Evolutionary conservation across 1,140 invertebrate species (phyloP).

Genomic region (Drosophila setifemur): DNA sequence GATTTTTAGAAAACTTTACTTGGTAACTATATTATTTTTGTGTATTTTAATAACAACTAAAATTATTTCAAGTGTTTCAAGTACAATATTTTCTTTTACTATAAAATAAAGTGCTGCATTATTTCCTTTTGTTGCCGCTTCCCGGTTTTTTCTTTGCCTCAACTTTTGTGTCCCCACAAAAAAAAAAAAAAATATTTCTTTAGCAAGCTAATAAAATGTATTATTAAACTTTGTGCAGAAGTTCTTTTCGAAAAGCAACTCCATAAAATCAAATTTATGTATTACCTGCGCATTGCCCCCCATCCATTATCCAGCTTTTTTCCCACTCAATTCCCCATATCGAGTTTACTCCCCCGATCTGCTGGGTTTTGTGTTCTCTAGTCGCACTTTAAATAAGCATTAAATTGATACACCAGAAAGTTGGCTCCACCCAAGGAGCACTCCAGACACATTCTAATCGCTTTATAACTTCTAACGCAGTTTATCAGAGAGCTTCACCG

Average conservation of each 20-base stretch:
- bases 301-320: slow-evolving; percentile 1
- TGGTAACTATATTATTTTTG: too few relatives aligned
- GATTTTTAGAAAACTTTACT: too few relatives aligned
- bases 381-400: slow-evolving; percentile 67
- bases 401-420: slow-evolving; percentile 69
- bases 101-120: not conserved
- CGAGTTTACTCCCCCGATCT: slow-evolving; percentile 24
- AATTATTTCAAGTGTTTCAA: too few relatives aligned
- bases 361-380: slow-evolving; percentile 10
- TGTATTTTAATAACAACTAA: too few relatives aligned
- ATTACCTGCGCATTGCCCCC: slow-evolving; percentile 52
- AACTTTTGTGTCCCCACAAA: not conserved
- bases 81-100: too few relatives aligned
- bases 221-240: slow-evolving; percentile 55
- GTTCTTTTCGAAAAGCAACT: slow-evolving; percentile 38
- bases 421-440: slow-evolving; percentile 27
- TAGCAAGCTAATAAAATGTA: slow-evolving; percentile 52
- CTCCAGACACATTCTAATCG: slow-evolving; percentile 67
- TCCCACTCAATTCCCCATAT: slow-evolving; percentile 38
- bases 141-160: not conserved
- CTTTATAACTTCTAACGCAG: slow-evolving; percentile 78
- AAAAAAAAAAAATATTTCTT: slow-evolving; percentile 6
- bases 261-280: slow-evolving; percentile 76
- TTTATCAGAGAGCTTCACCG: slow-evolving; percentile 57
- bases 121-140: not conserved